Percentiles rank a stretch among this genome's conserved stretches.
phyloP scores from a whole-genome alignment of 2,888 invertebrate genomes.

The Agrotis puta region DNA sequence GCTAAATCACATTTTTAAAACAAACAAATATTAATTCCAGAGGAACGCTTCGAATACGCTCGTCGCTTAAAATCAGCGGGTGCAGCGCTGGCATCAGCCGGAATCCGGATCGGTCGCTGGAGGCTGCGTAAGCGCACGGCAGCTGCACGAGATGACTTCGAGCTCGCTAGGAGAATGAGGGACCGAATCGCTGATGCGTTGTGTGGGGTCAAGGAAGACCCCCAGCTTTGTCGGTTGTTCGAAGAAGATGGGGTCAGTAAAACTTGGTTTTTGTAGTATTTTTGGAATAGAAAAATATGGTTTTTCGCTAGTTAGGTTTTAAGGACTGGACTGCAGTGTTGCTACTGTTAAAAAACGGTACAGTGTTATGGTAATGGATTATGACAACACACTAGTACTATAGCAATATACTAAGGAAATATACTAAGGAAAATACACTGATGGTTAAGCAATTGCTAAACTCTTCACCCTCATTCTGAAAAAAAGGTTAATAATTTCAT shows the following conservation, averaged over 20 bases:
- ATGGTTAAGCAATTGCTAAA: too few species aligned
- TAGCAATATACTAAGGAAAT: too few species aligned
- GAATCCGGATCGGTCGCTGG: slow-evolving; percentile 97
- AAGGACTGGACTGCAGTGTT: too few species aligned
- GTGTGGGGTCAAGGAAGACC: slow-evolving; percentile 93
- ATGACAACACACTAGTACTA: too few species aligned
- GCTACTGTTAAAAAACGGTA: too few species aligned
- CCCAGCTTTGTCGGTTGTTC: slow-evolving; percentile 94
- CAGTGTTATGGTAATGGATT: too few species aligned
- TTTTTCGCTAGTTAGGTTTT: too few species aligned
- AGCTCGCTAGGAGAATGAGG: slow-evolving; percentile 96
- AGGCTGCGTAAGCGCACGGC: slow-evolving; percentile 97
- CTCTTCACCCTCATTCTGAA: too few species aligned
- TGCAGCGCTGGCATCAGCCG: slow-evolving; percentile 95
- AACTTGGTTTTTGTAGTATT: neutral
- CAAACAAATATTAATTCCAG: slow-evolving; percentile 81
- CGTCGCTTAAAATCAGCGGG: slow-evolving; percentile 97
- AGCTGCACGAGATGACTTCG: slow-evolving; percentile 97
- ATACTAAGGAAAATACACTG: too few species aligned
- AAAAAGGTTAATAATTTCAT: too few species aligned
- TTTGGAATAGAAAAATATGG: too few species aligned
- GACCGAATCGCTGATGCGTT: slow-evolving; percentile 97
- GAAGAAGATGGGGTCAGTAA: slow-evolving; percentile 94
- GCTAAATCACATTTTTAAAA: neutral
- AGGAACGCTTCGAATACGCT: slow-evolving; percentile 98